Evolutionary conservation across 2,888 invertebrate species (phyloP).

Genomic region (Cataglyphis livida): DNA sequence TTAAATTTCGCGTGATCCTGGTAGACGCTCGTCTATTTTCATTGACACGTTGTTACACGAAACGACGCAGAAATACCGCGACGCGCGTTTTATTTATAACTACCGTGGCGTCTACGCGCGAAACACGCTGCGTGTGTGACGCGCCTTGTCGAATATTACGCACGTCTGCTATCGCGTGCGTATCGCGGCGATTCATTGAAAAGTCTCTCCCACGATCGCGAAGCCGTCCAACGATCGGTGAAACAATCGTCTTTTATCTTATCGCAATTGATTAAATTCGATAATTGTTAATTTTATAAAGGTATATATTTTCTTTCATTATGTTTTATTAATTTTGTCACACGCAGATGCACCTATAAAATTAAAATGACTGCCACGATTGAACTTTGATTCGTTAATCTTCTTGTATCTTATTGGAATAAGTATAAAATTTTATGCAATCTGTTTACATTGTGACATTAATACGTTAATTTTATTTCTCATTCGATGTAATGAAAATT

Average conservation of each 20-base stretch:
- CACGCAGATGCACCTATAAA: neutral
- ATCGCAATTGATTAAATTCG: conserved; percentile 16
- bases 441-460: neutral
- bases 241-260: conserved; percentile 34
- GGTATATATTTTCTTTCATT: no score
- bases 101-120: conserved; percentile 61
- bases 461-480: neutral
- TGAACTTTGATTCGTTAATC: neutral
- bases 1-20: conserved; percentile 38
- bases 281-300: neutral
- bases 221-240: neutral
- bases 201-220: conserved; percentile 51
- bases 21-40: conserved; percentile 69
- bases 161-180: conserved; percentile 62
- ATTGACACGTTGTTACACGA: conserved; percentile 71
- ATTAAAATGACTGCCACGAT: neutral
- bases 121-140: conserved; percentile 64
- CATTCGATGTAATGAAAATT: neutral
- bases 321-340: neutral
- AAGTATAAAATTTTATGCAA: neutral
- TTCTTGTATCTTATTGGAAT: neutral
- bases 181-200: conserved; percentile 46
- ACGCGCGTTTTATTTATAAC: conserved; percentile 73
- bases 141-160: conserved; percentile 75
- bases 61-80: conserved; percentile 68